Evolutionary conservation across 2,797 vertebrate species (phyloP).

Genomic region (Cygnus olor): DNA sequence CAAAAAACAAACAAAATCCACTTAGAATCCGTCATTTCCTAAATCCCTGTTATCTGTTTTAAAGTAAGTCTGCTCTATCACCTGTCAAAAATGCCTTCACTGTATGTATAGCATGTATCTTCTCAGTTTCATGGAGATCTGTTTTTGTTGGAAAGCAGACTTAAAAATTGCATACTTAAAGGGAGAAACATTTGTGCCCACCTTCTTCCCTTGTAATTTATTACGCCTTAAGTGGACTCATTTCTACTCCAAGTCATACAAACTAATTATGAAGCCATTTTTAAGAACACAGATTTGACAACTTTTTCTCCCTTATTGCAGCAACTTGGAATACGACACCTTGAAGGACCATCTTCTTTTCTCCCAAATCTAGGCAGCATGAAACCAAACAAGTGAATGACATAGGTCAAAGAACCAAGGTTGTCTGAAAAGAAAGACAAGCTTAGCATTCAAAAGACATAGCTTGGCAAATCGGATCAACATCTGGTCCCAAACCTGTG

Average conservation of each 20-base stretch:
- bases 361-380: neutral
- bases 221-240: neutral
- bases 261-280: neutral
- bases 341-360: neutral
- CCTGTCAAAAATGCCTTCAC: neutral
- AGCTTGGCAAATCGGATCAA: neutral
- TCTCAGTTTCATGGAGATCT: neutral
- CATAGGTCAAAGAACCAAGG: neutral
- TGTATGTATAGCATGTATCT: neutral
- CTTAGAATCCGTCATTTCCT: slow-evolving; percentile 13
- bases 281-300: neutral
- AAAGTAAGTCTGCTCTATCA: neutral
- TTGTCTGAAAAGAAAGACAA: neutral
- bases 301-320: neutral
- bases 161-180: neutral
- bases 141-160: neutral
- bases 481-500: neutral
- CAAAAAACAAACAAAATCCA: slow-evolving; percentile 46
- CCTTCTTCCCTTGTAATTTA: neutral
- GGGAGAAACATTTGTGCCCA: neutral
- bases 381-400: fast-evolving
- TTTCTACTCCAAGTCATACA: neutral
- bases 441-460: neutral
- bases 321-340: neutral
- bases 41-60: neutral